Evolutionary conservation across 53 echinoderm and acorn worm species (phyloP).

Genomic region (Stichopus horrens): DNA sequence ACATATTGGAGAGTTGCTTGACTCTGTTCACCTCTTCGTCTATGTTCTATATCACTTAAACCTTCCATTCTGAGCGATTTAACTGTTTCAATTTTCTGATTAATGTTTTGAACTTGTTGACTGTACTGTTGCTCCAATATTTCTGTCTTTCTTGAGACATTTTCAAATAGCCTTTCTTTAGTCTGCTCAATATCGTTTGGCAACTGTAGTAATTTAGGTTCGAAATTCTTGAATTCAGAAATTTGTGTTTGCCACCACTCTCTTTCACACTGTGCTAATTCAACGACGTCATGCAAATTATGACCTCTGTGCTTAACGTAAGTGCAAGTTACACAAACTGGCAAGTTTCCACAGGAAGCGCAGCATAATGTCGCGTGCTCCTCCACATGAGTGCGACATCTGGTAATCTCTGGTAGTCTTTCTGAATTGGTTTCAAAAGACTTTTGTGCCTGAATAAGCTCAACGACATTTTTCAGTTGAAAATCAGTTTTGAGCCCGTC

Average conservation of each 20-base stretch:
- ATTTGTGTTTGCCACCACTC: background rate
- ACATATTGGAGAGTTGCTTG: background rate
- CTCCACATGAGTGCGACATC: no score
- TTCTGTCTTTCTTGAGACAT: background rate
- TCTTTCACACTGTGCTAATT: background rate
- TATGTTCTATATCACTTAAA: background rate
- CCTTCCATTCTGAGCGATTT: background rate
- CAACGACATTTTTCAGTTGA: no score
- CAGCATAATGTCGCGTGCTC: background rate
- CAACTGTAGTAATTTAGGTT: background rate
- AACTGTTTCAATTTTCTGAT: background rate
- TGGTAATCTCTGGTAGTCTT: no score
- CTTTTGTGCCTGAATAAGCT: no score
- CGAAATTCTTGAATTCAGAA: background rate
- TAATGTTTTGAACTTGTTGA: background rate
- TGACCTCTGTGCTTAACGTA: no score
- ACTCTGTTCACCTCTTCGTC: background rate
- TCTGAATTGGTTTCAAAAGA: no score
- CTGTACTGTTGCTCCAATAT: background rate
- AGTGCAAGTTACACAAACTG: background rate
- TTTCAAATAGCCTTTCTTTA: background rate
- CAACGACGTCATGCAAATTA: background rate
- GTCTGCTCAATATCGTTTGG: background rate
- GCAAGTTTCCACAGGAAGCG: background rate
- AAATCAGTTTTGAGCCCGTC: no score